These are phyloP conservation scores for Caenorhabditis panamensis DNA, from an alignment of 2,888 invertebrate genomes.

Conservation along the genomic window DNA sequence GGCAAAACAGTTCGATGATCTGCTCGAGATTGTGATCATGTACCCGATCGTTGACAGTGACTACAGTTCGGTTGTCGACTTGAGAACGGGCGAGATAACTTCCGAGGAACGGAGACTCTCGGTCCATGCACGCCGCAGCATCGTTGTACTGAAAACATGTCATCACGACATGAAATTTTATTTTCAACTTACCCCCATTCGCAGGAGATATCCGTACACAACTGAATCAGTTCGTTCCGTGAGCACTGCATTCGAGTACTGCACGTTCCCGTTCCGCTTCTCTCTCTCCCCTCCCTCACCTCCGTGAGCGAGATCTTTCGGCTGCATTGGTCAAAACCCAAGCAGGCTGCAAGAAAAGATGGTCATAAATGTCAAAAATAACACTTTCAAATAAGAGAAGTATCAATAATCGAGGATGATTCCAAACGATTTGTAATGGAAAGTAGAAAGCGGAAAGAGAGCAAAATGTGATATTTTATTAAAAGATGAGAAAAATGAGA, in stretches of 20 bases:
- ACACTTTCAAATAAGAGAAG: slow-evolving; percentile 1
- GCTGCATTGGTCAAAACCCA: slow-evolving; percentile 22
- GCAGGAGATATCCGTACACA: slow-evolving; percentile 52
- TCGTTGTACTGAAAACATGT: slow-evolving; percentile 16
- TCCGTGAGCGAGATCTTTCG: slow-evolving; percentile 1
- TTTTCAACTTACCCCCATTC: slow-evolving; percentile 45
- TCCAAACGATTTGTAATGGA: not conserved
- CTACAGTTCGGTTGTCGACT: slow-evolving; percentile 13
- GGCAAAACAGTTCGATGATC: slow-evolving; percentile 40
- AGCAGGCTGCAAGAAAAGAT: not conserved
- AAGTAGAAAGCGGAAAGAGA: not conserved
- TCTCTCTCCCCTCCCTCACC: too few relatives aligned
- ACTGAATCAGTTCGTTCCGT: slow-evolving; percentile 36
- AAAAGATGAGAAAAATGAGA: not conserved
- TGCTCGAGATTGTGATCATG: slow-evolving; percentile 62
- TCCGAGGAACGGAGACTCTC: slow-evolving; percentile 30
- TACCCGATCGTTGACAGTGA: slow-evolving; percentile 57
- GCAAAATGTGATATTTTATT: not conserved
- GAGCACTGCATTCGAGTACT: slow-evolving; percentile 14
- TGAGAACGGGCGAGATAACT: not conserved
- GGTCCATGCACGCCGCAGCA: slow-evolving; percentile 18
- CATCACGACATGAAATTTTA: not conserved
- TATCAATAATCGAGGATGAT: not conserved
- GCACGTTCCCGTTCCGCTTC: not conserved
- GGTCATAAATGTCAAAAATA: not conserved